A percentile compares a stretch with the other conserved stretches of the same genome.
phyloP scores from a whole-genome alignment of 1,140 invertebrate species.

The Holcopasites calliopsidis region DNA sequence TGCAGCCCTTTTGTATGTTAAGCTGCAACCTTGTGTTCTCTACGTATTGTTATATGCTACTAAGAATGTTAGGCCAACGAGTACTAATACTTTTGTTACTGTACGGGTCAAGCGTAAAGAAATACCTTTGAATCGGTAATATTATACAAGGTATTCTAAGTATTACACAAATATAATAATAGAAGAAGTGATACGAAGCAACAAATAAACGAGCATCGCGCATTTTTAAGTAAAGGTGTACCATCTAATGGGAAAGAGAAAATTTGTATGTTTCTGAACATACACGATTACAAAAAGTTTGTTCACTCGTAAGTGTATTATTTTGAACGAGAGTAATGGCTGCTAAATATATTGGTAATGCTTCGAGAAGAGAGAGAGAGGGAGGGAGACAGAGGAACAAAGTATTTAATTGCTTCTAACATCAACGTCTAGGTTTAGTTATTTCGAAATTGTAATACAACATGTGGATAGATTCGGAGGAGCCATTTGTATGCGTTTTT shows the following conservation, averaged over 20 bases:
- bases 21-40: slow-evolving; percentile 76
- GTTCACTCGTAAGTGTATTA: not conserved
- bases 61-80: slow-evolving; percentile 49
- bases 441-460: slow-evolving; percentile 2
- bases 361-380: slow-evolving; percentile 3
- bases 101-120: slow-evolving; percentile 21
- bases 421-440: slow-evolving; percentile 7
- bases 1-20: slow-evolving; percentile 79
- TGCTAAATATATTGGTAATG: slow-evolving; percentile 11
- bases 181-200: not conserved
- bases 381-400: not conserved
- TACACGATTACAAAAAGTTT: slow-evolving; percentile 26
- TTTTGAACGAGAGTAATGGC: slow-evolving; percentile 11
- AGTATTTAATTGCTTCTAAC: slow-evolving; percentile 9
- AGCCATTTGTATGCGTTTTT: slow-evolving; percentile 1
- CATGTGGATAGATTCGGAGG: not conserved
- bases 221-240: not conserved
- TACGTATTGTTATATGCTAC: slow-evolving; percentile 66
- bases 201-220: slow-evolving; percentile 2
- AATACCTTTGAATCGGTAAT: slow-evolving; percentile 25
- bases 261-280: slow-evolving; percentile 21
- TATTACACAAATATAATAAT: slow-evolving; percentile 14
- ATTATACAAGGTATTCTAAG: slow-evolving; percentile 23
- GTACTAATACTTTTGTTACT: slow-evolving; percentile 57
- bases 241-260: slow-evolving; percentile 5